Percentiles rank a stretch among this genome's conserved stretches.
phyloP scores from a whole-genome alignment of 2,888 invertebrate genomes.

The Cylindroiulus punctatus region DNA sequence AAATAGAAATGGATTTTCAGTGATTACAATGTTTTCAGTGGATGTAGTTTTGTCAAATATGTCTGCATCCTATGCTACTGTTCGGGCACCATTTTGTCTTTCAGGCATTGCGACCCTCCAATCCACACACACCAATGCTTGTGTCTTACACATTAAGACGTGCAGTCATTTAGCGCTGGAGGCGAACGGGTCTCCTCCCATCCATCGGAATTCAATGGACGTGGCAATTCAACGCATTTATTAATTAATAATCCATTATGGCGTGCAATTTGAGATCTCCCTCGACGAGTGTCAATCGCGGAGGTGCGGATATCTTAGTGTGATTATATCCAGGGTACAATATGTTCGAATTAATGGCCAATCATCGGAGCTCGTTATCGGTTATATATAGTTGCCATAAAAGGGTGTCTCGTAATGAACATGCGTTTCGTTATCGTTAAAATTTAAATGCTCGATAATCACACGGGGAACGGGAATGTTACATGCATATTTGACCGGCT shows the following conservation, averaged over 20 bases:
- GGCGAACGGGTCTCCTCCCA: background rate
- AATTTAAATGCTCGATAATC: background rate
- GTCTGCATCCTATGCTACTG: too few species aligned
- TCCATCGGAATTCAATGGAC: background rate
- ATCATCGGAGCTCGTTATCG: constrained; percentile 3
- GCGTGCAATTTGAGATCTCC: background rate
- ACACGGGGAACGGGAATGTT: background rate
- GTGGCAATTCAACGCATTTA: background rate
- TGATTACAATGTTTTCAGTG: too few species aligned
- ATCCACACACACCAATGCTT: too few species aligned
- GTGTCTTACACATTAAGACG: background rate
- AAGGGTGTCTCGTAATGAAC: constrained; percentile 20
- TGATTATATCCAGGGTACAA: background rate
- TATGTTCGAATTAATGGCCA: constrained; percentile 7
- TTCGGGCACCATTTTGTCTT: too few species aligned
- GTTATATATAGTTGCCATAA: constrained; percentile 9
- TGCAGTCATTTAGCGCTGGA: too few species aligned
- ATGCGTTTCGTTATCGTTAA: background rate
- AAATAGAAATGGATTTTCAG: too few species aligned
- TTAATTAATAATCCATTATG: constrained; percentile 30
- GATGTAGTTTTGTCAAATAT: too few species aligned
- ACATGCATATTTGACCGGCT: background rate
- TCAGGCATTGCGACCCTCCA: too few species aligned
- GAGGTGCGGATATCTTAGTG: background rate
- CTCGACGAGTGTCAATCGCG: background rate